Evolutionary conservation across 2,113 vertebrate genomes (phyloP).

Genomic region (Taxidea taxus): DNA sequence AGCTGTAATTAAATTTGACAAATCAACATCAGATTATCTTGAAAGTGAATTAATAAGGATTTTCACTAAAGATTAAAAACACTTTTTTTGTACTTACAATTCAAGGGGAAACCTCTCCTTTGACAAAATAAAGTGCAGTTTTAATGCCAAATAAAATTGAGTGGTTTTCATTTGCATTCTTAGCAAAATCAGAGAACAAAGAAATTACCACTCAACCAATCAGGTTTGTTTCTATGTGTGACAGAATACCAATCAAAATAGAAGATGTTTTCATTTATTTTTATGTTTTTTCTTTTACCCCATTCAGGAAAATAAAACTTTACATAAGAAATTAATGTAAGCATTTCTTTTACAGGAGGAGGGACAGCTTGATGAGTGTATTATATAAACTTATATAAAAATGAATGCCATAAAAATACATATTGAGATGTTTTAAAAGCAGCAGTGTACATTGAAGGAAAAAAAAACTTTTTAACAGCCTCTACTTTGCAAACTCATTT

Average conservation of each 20-base stretch:
- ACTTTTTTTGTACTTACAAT: constrained; percentile 87
- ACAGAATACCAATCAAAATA: constrained; percentile 85
- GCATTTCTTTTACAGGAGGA: constrained; percentile 62
- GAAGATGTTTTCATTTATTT: constrained; percentile 83
- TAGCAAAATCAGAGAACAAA: constrained; percentile 87
- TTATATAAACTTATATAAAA: constrained; percentile 62
- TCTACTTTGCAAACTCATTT: constrained; percentile 54
- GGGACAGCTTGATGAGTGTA: constrained; percentile 41
- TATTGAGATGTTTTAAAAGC: constrained; percentile 27
- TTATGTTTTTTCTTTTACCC: constrained; percentile 72
- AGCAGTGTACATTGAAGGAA: neutral
- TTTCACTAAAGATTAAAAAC: constrained; percentile 91
- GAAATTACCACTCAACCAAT: constrained; percentile 86
- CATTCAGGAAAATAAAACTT: constrained; percentile 78
- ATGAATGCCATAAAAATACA: constrained; percentile 14
- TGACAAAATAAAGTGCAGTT: constrained; percentile 86
- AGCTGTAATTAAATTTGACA: constrained; percentile 99
- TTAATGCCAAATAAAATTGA: constrained; percentile 87
- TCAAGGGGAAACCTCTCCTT: constrained; percentile 86
- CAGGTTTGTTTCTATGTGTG: constrained; percentile 81
- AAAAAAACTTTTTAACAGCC: constrained; percentile 51
- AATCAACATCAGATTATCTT: constrained; percentile 99
- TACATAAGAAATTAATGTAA: constrained; percentile 76
- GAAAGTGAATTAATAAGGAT: constrained; percentile 96
- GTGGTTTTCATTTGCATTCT: constrained; percentile 88